Evolutionary conservation across 2,113 vertebrate genomes (phyloP), one percentile per base, ranked within the genome.

Genomic region (Aptenodytes patagonicus): DNA sequence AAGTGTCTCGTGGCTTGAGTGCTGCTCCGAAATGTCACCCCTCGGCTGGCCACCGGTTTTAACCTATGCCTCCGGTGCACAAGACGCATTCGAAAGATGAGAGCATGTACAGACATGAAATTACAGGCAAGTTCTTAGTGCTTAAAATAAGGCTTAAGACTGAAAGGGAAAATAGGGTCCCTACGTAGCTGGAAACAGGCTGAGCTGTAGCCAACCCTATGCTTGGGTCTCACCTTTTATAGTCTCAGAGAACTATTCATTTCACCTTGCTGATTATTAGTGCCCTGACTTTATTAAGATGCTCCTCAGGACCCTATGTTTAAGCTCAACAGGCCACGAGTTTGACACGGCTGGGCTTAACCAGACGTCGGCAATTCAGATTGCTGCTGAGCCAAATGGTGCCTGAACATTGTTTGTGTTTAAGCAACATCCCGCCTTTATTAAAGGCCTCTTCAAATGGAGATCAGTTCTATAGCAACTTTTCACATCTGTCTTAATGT

Each of bases 271-370:
- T 86, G 93, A 90, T 84, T 75, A 79, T 64, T 81, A 66, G 54
- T 57, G 32, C 34, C 78, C 77, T 77, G 47, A 44, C 79, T 93
- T 96, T 83, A 83, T 91, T 44, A 78, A 76, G 55, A 66, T 40
- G n/a, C 58, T 87, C 88, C 80, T 95, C 69, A 69, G 83, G 88
- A 80, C 76, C 42, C 34, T 44, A 8, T 21, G 52, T 31, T 25
- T 85, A 82, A 93, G 62, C 73, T 92, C 40, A 92, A 40, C 64
- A 65, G 69, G 40, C 36, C 51, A 86, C 0, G 0, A 31, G 72
- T 92, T 92, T 91, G 75, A 83, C 79, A 61, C 70, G 82, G 76
- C 85, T 87, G 93, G 73, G 54, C 60, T 97, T 79, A 88, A 61
- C 46, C 87, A 83, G 68, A 70, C 21, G 16, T 26, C 76, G 77